Conservation (phyloP, 2,797 vertebrate genomes). For the Sebastes reedi region DNA sequence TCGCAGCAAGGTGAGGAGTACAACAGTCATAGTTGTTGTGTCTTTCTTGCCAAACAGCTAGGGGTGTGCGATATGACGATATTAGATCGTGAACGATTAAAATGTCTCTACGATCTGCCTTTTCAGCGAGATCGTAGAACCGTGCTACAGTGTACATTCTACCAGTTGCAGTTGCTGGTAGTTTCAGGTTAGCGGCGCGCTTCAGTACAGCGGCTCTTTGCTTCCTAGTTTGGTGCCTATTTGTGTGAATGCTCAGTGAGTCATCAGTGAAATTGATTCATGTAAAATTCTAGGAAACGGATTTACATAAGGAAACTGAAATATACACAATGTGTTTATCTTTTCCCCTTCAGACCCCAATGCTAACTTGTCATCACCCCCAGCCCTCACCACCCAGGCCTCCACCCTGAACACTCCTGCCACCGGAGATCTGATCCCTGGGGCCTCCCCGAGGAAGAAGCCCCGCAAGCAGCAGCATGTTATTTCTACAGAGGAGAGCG, state of each 20-base stretch:
- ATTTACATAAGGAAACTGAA: neutral
- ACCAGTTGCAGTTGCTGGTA: no score
- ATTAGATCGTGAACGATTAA: no score
- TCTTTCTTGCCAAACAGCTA: no score
- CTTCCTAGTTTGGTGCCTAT: no score
- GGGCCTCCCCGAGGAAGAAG: constrained; percentile 96
- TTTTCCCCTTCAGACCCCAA: constrained; percentile 67
- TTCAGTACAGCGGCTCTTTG: no score
- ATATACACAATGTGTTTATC: neutral
- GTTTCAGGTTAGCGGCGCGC: no score
- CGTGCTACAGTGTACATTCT: no score
- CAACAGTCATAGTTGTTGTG: no score
- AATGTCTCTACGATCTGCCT: no score
- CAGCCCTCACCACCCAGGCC: constrained; percentile 78
- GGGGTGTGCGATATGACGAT: no score
- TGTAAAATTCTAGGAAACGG: neutral
- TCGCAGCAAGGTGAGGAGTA: constrained; percentile 71
- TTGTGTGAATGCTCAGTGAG: neutral
- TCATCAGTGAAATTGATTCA: neutral
- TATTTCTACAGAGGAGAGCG: constrained; percentile 97
- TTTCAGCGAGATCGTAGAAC: no score
- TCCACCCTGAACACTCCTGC: constrained; percentile 85
- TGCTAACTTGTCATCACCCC: constrained; percentile 82
- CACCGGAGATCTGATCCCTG: constrained; percentile 90
- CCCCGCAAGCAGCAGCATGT: constrained; percentile 98